A percentile compares a stretch with the other conserved stretches of the same genome.
Conservation (phyloP, 2,113 vertebrate genomes). For the Salvelinus alpinus region DNA sequence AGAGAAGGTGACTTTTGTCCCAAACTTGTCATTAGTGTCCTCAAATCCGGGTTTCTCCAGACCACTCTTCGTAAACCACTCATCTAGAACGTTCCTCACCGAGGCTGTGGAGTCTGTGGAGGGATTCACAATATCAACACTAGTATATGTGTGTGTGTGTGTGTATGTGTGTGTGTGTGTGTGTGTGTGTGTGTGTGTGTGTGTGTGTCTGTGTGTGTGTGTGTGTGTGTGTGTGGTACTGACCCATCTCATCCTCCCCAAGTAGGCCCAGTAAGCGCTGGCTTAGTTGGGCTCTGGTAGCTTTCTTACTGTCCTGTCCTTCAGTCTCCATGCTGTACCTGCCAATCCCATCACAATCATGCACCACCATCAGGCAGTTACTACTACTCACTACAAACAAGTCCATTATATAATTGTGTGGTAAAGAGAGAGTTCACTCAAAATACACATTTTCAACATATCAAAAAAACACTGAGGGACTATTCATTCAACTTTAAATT, state of each 20-base stretch:
- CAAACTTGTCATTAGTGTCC: not conserved
- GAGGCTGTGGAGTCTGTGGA: not conserved
- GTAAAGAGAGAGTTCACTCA: not conserved
- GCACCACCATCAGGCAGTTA: too few species aligned
- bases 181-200: not conserved
- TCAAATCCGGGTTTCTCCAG: not conserved
- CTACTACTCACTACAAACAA: too few species aligned
- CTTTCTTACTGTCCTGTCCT: slow-evolving; percentile 2
- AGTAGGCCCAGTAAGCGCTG: slow-evolving; percentile 21
- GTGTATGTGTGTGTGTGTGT: not conserved
- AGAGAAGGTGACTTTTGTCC: not conserved
- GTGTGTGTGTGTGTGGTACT: not conserved
- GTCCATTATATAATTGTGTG: too few species aligned
- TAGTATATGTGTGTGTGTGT: not conserved
- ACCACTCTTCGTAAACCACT: slow-evolving; percentile 22
- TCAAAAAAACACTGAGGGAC: not conserved
- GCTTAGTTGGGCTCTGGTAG: slow-evolving; percentile 4
- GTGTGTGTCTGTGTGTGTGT: not conserved
- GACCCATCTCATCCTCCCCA: slow-evolving; percentile 17
- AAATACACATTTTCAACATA: not conserved
- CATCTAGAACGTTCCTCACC: slow-evolving; percentile 24
- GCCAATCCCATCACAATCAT: not conserved
- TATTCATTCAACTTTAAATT: too few species aligned
- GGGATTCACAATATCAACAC: too few species aligned
- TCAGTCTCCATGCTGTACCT: slow-evolving; percentile 10